Conservation (phyloP, 2,113 vertebrate species). For the Pelusios castaneus region DNA sequence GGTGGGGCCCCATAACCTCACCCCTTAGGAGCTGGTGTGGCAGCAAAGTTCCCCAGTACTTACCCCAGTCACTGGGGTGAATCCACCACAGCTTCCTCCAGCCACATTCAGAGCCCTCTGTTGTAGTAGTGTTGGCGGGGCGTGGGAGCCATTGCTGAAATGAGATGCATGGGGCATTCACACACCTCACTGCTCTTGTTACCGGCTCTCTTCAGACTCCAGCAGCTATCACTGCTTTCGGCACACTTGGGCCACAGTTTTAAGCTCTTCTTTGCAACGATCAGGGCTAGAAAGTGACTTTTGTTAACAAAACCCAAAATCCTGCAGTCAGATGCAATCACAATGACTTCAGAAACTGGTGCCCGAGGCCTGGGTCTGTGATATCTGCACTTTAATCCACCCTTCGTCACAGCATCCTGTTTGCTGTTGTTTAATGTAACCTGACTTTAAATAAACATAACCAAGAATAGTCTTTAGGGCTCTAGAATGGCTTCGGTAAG, state of each 20-base stretch:
- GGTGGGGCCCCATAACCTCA: not conserved
- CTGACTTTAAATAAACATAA: not conserved
- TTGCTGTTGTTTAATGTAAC: not conserved
- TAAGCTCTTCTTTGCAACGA: not conserved
- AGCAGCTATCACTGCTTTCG: not conserved
- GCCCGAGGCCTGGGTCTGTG: not conserved
- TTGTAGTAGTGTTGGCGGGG: not conserved
- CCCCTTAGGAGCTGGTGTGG: not conserved
- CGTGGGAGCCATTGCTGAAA: not conserved
- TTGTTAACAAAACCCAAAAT: not conserved
- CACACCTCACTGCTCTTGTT: not conserved
- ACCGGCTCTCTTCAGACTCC: not conserved
- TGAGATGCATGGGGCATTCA: not conserved
- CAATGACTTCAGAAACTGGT: rapidly evolving
- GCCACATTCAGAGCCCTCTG: not conserved
- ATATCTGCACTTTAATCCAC: not conserved
- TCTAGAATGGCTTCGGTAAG: not conserved
- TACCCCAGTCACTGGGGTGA: rapidly evolving
- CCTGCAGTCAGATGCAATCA: not conserved
- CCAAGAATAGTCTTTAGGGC: not conserved
- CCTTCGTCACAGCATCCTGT: not conserved
- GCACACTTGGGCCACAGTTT: rapidly evolving
- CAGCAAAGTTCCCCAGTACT: not conserved
- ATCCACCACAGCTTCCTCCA: rapidly evolving
- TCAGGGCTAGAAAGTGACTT: not conserved